phyloP scores from a whole-genome alignment of 2,888 invertebrate species.

The Bibio marci region DNA sequence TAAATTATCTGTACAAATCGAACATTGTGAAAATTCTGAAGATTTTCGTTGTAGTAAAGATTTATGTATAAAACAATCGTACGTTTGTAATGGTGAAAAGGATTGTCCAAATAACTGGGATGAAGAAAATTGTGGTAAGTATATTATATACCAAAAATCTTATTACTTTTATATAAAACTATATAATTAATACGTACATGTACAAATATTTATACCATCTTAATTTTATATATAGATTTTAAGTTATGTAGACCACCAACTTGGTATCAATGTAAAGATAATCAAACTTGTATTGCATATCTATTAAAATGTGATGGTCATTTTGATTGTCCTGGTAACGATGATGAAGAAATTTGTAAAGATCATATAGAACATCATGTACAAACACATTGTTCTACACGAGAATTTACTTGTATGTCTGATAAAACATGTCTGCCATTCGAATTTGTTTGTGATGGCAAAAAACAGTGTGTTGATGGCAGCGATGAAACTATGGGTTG shows the following conservation, averaged over 20 bases:
- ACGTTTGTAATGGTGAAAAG: constrained; percentile 22
- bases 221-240: constrained; percentile 14
- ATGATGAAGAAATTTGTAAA: constrained; percentile 35
- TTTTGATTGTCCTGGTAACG: constrained; percentile 45
- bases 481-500: constrained; percentile 33
- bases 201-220: no score
- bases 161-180: no score
- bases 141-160: neutral
- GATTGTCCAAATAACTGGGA: constrained; percentile 25
- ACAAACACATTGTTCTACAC: neutral
- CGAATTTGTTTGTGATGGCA: constrained; percentile 49
- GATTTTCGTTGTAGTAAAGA: neutral
- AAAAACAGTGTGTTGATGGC: constrained; percentile 39
- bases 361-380: neutral
- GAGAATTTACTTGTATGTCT: constrained; percentile 18
- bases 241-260: constrained; percentile 22
- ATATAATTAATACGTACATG: neutral
- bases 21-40: neutral
- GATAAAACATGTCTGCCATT: constrained; percentile 40
- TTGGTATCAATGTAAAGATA: constrained; percentile 23
- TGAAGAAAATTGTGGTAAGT: constrained; percentile 25
- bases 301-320: constrained; percentile 56
- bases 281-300: constrained; percentile 48
- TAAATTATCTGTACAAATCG: neutral
- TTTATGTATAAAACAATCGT: neutral